Evolutionary conservation across 2,113 vertebrate genomes (phyloP), one percentile per base, ranked within the genome.

Genomic region (Notothenia rossii): DNA sequence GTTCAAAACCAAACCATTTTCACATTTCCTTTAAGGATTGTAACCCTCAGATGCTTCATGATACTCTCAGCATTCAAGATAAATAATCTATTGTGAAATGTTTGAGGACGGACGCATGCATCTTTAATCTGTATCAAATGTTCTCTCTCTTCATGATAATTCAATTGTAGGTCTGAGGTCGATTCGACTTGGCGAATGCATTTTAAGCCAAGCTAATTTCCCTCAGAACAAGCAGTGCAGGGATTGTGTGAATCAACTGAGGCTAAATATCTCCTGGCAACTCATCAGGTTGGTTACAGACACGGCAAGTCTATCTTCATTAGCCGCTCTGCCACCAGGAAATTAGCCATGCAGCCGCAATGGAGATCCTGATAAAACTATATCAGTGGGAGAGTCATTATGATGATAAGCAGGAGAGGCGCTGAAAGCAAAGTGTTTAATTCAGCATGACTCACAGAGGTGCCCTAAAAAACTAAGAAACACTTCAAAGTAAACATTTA

Each of bases 231-330:
- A 40, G 36, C 48, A 67, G 53, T 72, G 66, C 54, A 46, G 0
- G 40, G 8, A 72, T 29, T 40, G 43, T 70, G 56, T 13, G 22
- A 67, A 60, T 61, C 73, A 60, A 33, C 75, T 61, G 54, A 48
- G 58, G 63, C 63, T 64, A 62, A 77, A 82, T 81, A 87, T 88
- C 75, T 76, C 70, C 53, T 73, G 75, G 77, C 75, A 77, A 69
- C 81, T 84, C 74, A 82, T 90, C 82, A 66, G 75, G 75, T 90
- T 88, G 80, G 83, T 71, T 77, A 81, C 68, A 72, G 77, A 77
- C 76, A 83, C 60, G n/a, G 54, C 55, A 59, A 79, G 83, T 92
- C 83, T 50, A 76, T 92, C 91, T 85, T 90, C 88, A 90, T 91
- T 82, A 89, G 33, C 80, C 59, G 72, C 69, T 62, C 69, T 72